Percentiles rank a stretch among this genome's conserved stretches.
These are phyloP conservation scores for Electrona antarctica DNA, from an alignment of 2,113 vertebrate genomes.

Conservation along the genomic window DNA sequence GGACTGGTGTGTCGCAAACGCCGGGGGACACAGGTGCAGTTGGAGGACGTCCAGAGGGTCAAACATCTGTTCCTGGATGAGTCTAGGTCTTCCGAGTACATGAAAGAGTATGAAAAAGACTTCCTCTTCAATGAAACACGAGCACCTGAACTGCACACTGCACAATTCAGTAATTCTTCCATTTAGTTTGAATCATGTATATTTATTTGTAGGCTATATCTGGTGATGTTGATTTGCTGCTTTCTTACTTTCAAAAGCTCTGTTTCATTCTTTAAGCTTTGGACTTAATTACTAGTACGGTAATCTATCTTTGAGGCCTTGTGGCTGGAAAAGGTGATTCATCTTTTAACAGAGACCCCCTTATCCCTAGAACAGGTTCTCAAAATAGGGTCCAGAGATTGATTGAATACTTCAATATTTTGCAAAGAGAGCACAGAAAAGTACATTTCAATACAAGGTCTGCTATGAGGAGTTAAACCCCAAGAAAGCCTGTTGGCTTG, in stretches of 20 bases:
- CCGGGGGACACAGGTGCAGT: conserved; percentile 92
- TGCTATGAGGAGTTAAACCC: no score
- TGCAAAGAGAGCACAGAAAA: no score
- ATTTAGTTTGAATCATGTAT: no score
- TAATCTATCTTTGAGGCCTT: conserved; percentile 39
- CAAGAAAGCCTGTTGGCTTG: no score
- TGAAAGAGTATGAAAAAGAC: conserved; percentile 94
- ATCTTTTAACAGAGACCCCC: no score
- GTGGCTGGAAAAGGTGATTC: conserved; percentile 7
- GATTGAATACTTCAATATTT: no score
- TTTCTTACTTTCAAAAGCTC: no score
- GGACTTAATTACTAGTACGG: background rate
- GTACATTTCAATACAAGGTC: no score
- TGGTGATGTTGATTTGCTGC: no score
- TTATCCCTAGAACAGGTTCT: no score
- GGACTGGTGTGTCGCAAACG: conserved; percentile 91
- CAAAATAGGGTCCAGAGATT: no score
- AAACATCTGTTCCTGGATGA: conserved; percentile 93
- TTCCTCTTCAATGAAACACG: conserved; percentile 93
- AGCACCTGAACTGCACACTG: conserved; percentile 73
- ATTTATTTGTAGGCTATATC: no score
- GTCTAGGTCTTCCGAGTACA: conserved; percentile 89
- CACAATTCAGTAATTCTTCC: conserved; percentile 21
- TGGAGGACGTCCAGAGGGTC: conserved; percentile 91
- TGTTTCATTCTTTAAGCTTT: conserved; percentile 6